Conservation (phyloP, 2,113 vertebrate species). For the Bettongia penicillata region DNA sequence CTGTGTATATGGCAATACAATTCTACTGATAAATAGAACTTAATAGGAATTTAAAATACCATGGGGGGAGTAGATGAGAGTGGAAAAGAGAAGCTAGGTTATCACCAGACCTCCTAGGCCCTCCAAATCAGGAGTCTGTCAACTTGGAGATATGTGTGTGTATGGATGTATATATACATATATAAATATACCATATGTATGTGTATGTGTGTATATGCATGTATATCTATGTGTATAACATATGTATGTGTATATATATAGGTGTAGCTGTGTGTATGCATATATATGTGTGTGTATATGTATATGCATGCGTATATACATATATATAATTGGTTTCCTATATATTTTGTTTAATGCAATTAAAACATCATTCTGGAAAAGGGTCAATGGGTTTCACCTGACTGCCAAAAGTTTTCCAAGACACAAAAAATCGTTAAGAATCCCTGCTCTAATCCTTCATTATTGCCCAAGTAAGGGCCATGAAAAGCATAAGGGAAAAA, state of each 20-base stretch:
- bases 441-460: background rate
- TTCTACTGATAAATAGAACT: background rate
- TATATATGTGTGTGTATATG: no score
- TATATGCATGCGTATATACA: no score
- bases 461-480: background rate
- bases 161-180: no score
- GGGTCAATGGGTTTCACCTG: background rate
- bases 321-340: no score
- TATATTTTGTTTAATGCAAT: background rate
- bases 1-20: background rate
- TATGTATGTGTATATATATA: no score
- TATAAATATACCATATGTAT: no score
- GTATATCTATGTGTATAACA: no score
- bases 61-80: no score
- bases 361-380: background rate
- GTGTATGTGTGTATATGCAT: no score
- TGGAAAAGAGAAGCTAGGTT: no score
- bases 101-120: background rate
- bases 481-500: background rate
- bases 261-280: no score
- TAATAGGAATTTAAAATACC: background rate
- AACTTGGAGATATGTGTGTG: background rate
- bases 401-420: background rate
- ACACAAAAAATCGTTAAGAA: background rate
- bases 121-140: background rate